Base-by-base conservation (phyloP, 1,140 invertebrate species). In the Zaprionus inermis region DNA sequence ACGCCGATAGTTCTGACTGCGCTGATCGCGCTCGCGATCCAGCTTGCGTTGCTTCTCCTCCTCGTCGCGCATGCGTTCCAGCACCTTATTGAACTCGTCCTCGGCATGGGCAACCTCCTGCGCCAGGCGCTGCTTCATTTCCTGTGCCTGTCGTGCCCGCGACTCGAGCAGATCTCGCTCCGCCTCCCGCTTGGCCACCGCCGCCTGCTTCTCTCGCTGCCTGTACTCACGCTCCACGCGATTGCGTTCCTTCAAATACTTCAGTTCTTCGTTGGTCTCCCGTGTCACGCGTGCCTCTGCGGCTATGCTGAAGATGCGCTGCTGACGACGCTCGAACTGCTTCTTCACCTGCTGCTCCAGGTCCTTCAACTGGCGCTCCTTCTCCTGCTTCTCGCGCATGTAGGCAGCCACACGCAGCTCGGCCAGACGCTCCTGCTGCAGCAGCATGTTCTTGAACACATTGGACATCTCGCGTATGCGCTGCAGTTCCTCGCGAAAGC, bases 381-480 rank as follows among this genome's bases (percentile, higher is more conserved):
- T 89, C 81, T 95, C 94, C 38, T 93, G 92, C 76, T 95, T 95
- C 34, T 93, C 80, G 52, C 91, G 86, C 90, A 95, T 94, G 73
- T 94, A 96, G 72, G 95, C 93, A 74, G 93, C 93, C 58, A 95
- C 93, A 75, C 95, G 93, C 64, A 94, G 81, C 70, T 95, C 95
- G 12, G 95, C 93, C 51, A 95, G 93, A 63, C 93, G 93, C 73
- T 94, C 93, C 81, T 95, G 94, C 65, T 95, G 94, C 38, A 91
- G 86, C 63, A 95, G 93, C 83, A 95, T 91, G 6, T 91, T 78
- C 57, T 94, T 94, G 30, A 94, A 94, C 10, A 93, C 91, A 51
- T 93, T 93, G 2, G 94, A 91, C 75, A 94, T 94, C 49, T 94
- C 92, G 61, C 94, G 94, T 1, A 93, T 92, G 66, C 93, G 92